Evolutionary conservation across 2,888 invertebrate species (phyloP).

Genomic region (Apoda limacodes): DNA sequence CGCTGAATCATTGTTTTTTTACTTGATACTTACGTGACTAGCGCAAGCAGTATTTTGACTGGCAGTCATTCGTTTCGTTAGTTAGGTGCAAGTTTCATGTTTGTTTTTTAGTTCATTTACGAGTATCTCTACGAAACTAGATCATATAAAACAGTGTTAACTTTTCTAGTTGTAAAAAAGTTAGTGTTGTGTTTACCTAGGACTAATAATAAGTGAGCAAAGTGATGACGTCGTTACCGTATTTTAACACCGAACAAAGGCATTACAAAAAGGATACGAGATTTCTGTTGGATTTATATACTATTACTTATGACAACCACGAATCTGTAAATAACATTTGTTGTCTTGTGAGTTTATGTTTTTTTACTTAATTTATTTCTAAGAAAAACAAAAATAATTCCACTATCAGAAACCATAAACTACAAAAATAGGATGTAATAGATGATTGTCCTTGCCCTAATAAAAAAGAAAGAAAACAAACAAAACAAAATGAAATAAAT

Average conservation of each 20-base stretch:
- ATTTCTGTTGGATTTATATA: slow-evolving; percentile 86
- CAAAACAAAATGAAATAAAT: too few relatives aligned
- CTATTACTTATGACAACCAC: slow-evolving; percentile 86
- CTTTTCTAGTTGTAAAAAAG: too few relatives aligned
- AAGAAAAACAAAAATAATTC: slow-evolving; percentile 1
- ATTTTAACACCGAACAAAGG: slow-evolving; percentile 70
- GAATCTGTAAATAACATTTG: slow-evolving; percentile 81
- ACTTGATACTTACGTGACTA: too few relatives aligned
- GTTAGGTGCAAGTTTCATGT: too few relatives aligned
- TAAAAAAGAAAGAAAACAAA: too few relatives aligned
- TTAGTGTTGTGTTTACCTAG: too few relatives aligned
- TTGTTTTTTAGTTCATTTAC: too few relatives aligned
- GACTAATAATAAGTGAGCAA: slow-evolving; percentile 7
- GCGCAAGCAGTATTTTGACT: too few relatives aligned
- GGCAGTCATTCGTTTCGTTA: too few relatives aligned
- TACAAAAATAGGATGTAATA: slow-evolving; percentile 20
- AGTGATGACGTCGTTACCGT: slow-evolving; percentile 64
- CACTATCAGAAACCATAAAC: slow-evolving; percentile 23
- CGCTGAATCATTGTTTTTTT: too few relatives aligned
- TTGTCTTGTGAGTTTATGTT: slow-evolving; percentile 68
- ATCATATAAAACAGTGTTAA: too few relatives aligned
- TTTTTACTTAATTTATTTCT: slow-evolving; percentile 14
- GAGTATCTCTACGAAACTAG: too few relatives aligned
- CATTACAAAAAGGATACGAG: slow-evolving; percentile 90
- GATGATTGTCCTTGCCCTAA: slow-evolving; percentile 54